phyloP scores from a whole-genome alignment of 2,888 invertebrate species.

The Druceiella hillmani region DNA sequence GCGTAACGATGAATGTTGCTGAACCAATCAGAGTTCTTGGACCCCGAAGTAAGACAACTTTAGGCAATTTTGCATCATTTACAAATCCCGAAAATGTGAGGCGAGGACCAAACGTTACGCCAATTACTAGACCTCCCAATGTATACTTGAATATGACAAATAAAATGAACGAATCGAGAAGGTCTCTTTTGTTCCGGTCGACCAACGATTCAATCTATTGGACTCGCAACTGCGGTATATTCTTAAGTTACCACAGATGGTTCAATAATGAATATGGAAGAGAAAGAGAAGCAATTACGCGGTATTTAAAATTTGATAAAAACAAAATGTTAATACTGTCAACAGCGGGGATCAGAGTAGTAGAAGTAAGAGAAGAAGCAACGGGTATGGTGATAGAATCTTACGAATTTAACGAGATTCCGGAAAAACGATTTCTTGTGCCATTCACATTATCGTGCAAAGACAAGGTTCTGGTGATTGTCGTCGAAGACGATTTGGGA shows the following conservation, averaged over 20 bases:
- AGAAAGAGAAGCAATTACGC: constrained; percentile 49
- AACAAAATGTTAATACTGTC: constrained; percentile 58
- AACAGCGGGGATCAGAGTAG: constrained; percentile 57
- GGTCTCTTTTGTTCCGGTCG: constrained; percentile 38
- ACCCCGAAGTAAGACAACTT: constrained; percentile 47
- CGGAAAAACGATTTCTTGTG: constrained; percentile 54
- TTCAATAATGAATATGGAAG: constrained; percentile 50
- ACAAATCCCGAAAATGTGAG: constrained; percentile 42
- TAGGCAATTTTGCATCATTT: constrained; percentile 49
- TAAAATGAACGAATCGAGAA: constrained; percentile 42
- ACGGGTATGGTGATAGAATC: constrained; percentile 57
- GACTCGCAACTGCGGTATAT: constrained; percentile 59
- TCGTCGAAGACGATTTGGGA: constrained; percentile 63
- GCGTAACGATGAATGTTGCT: constrained; percentile 58
- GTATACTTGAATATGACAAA: constrained; percentile 47
- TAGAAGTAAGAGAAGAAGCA: constrained; percentile 58
- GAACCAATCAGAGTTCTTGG: constrained; percentile 47
- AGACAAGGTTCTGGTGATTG: constrained; percentile 50
- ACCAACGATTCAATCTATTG: constrained; percentile 55
- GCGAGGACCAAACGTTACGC: constrained; percentile 47
- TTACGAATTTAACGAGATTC: constrained; percentile 57
- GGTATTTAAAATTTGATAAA: constrained; percentile 49
- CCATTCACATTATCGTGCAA: constrained; percentile 48
- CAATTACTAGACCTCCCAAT: constrained; percentile 49
- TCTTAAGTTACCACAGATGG: constrained; percentile 61